These are phyloP conservation scores for Cromileptes altivelis DNA, from an alignment of 2,113 vertebrate genomes.

Conservation along the genomic window DNA sequence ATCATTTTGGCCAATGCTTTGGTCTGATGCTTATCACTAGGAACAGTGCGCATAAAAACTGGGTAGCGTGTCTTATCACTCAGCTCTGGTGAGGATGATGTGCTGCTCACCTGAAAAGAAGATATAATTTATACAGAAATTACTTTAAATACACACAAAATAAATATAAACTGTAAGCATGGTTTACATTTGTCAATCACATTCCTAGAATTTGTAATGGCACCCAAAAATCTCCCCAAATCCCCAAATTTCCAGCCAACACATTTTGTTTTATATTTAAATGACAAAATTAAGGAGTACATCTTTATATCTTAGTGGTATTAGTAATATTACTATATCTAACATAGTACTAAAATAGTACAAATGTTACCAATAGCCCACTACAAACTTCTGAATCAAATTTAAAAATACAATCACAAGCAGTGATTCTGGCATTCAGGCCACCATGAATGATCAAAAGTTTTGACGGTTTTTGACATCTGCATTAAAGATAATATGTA, in stretches of 20 bases:
- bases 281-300: neutral
- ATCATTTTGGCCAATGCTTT: conserved; percentile 75
- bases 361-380: neutral
- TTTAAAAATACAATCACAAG: too few species aligned
- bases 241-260: neutral
- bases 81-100: conserved; percentile 74
- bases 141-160: neutral
- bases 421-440: too few species aligned
- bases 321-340: neutral
- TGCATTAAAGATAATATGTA: too few species aligned
- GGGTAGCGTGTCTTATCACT: conserved; percentile 75
- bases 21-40: conserved; percentile 81
- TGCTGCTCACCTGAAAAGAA: conserved; percentile 73
- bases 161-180: neutral
- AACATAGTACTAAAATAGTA: neutral
- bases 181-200: neutral
- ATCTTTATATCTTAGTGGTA: too few species aligned
- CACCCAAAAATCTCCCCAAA: neutral
- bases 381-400: neutral
- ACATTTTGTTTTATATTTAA: neutral
- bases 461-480: too few species aligned
- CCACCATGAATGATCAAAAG: too few species aligned
- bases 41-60: conserved; percentile 78
- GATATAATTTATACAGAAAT: neutral
- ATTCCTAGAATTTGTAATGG: neutral